Percentiles rank a stretch among this genome's conserved stretches.
These are phyloP conservation scores for Cryptomyrus ogoouensis DNA, from an alignment of 2,113 vertebrate genomes.

Conservation along the genomic window DNA sequence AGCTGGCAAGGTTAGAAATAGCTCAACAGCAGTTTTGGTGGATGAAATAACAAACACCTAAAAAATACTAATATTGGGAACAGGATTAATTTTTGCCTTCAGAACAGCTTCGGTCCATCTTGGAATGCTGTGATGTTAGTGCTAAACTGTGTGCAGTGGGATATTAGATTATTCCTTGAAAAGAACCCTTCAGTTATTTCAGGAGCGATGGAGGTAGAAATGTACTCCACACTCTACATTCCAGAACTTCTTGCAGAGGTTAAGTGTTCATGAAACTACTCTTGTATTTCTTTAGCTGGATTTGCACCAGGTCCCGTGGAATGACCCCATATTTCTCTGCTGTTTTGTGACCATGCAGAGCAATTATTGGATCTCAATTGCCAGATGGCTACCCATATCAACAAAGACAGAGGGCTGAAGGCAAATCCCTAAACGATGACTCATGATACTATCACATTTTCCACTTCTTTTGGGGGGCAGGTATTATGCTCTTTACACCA, in stretches of 20 bases:
- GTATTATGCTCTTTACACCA: background rate
- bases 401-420: background rate
- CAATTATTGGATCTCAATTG: background rate
- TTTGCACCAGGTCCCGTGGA: background rate
- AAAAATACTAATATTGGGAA: background rate
- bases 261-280: background rate
- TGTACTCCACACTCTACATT: background rate
- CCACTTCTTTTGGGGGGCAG: background rate
- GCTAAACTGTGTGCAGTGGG: background rate
- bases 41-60: background rate
- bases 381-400: background rate
- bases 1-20: background rate
- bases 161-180: background rate
- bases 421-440: background rate
- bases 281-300: background rate
- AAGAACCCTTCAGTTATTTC: background rate
- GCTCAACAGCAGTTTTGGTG: background rate
- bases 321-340: background rate
- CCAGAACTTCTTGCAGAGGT: background rate
- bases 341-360: background rate
- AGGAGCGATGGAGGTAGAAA: background rate
- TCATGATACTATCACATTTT: background rate
- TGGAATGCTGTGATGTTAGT: background rate
- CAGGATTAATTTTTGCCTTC: background rate
- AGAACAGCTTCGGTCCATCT: background rate